These are phyloP conservation scores for Tricholaema leucomelas DNA, from an alignment of 2,113 vertebrate genomes.

Conservation along the genomic window DNA sequence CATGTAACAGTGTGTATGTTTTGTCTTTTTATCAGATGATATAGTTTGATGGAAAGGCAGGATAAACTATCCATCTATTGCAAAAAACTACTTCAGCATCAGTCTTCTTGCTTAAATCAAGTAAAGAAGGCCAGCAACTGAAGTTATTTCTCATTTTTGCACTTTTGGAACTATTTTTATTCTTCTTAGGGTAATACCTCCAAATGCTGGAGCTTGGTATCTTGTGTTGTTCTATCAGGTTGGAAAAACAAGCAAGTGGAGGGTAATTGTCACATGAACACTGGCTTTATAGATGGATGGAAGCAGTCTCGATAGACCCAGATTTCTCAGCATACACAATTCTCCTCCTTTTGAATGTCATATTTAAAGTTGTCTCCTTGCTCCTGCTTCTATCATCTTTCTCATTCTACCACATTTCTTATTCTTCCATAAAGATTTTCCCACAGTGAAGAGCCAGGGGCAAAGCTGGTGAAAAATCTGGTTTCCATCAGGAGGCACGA, in stretches of 20 bases:
- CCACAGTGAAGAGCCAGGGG: rapidly evolving
- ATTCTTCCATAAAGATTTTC: neutral
- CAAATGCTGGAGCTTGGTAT: neutral
- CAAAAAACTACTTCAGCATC: neutral
- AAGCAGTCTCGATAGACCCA: neutral
- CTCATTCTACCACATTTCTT: neutral
- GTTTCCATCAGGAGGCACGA: neutral
- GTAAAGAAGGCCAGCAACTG: neutral
- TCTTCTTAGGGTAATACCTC: neutral
- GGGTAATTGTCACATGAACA: neutral
- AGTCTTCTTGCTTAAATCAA: neutral
- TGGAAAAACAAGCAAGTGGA: neutral
- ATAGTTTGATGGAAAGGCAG: neutral
- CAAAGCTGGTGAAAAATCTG: neutral
- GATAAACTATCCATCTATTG: neutral
- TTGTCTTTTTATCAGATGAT: neutral
- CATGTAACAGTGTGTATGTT: rapidly evolving
- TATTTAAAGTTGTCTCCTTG: neutral
- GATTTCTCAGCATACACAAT: neutral
- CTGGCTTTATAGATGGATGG: neutral
- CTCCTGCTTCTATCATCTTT: neutral
- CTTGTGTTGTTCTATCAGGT: neutral
- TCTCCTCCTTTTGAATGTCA: neutral
- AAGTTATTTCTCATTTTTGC: neutral
- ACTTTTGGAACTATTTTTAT: neutral